Base-by-base conservation (phyloP, 2,797 vertebrate species). In the Danio albolineatus region DNA sequence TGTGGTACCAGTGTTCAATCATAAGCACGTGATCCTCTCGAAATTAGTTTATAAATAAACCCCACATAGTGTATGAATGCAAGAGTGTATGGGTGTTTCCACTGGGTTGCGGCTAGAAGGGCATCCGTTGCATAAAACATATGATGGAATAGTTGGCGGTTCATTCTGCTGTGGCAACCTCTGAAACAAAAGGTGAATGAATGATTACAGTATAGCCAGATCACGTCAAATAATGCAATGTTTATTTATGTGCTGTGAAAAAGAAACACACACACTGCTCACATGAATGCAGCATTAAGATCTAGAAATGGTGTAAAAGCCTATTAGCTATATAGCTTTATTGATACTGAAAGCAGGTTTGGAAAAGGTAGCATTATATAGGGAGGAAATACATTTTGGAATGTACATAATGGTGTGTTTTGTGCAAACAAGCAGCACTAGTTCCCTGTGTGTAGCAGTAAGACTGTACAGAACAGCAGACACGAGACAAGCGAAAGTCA, bases 381-480 rank as follows among this genome's bases (percentile, higher is more conserved):
- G 8, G 69, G 17, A 10, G 49, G 28, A 73, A 60, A 39, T 73
- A 36, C 43, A 61, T 73, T 61, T 49, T 49, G 72, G 57, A 61
- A 73, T 48, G 72, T 72, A 56, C 19, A 12, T 57, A 13, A 48
- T 12, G 6, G 13, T 73, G 21, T 48, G 73, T 39, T 73, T 61
- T 74, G 21, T 46, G 54, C 43, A 73, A 60, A 73, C 72, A 61
- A 61, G 44, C 51, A 44, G 39, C 39, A 56, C 13, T 72, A 44
- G 53, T 44, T 72, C 17, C 17, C 19, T 4, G 39, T 72, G 17
- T 16, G 43, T 28, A 17, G 43, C 53, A 44, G 57, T 2, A 0
- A 2, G 36, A 36, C 5, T 57, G 14, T 56, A 44, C 49, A 28
- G 10, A 9, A 54, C 4, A 57, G 38, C 38, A 57, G 10, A 57